Evolutionary conservation across 2,888 invertebrate genomes (phyloP), one percentile per base, ranked within the genome.

Genomic region (Drosophila meridiana): DNA sequence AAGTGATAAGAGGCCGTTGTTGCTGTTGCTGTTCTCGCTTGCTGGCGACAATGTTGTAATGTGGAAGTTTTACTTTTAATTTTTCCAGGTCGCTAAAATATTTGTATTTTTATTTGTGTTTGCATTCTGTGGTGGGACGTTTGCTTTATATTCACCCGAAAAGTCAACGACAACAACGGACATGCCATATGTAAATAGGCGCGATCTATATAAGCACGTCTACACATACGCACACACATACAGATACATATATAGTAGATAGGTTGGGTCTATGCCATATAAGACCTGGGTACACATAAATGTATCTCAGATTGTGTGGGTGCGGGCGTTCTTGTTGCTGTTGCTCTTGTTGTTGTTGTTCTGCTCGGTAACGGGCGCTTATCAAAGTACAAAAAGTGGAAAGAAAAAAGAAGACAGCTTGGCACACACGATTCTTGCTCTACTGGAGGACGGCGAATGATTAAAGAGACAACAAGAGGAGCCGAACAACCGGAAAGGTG

Each of bases 1-100:
- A 43, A 30, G 47, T 76, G 82, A 82, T 84, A 83, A 82, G 83
- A 72, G 48, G 50, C 28, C 40, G 67, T 69, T 75, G 56, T 26
- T 73, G 60, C 57, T 74, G 68, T n/a, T 56, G 61, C 2, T 59
- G 66, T 45, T 62, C 32, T 26, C 60, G 56, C 60, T n/a, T 13
- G 69, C 64, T 45, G 56, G 71, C 72, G 43, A 76, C 72, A 76
- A 59, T 76, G 73, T 76, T 76, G 76, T 76, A 77, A 77, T 76
- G 76, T 63, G 57, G 52, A 71, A 76, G 72, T 80, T 69, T 60
- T 79, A 68, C 62, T 62, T 79, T 70, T 66, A 20, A 47, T 70
- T 76, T 76, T 66, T 77, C 32, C 75, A 75, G 70, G 78, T 83
- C 76, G 87, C 84, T 84, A 84, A 85, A 85, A 82, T 85, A 87